Conservation (phyloP, 2,113 vertebrate species). For the Clarias magur region DNA sequence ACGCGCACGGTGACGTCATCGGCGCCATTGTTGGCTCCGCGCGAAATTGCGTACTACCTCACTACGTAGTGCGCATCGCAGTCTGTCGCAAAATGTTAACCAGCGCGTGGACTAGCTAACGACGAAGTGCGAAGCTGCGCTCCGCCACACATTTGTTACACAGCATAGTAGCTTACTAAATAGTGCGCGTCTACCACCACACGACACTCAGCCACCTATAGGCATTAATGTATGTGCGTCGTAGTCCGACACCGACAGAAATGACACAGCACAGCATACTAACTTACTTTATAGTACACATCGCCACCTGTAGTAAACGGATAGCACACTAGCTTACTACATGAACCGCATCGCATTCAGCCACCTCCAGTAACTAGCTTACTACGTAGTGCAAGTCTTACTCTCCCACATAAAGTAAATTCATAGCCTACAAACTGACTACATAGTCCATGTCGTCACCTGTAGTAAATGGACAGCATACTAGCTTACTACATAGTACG, state of each 20-base stretch:
- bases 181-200: not conserved
- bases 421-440: not conserved
- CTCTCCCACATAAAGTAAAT: not conserved
- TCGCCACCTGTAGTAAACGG: not conserved
- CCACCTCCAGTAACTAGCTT: not conserved
- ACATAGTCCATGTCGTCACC: not conserved
- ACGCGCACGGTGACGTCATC: not conserved
- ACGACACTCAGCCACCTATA: no score
- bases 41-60: not conserved
- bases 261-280: not conserved
- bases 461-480: not conserved
- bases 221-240: not conserved
- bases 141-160: not conserved
- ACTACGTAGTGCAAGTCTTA: not conserved
- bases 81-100: not conserved
- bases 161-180: not conserved
- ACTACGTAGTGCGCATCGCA: not conserved
- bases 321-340: no score
- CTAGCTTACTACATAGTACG: not conserved
- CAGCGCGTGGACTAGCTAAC: not conserved
- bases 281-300: not conserved
- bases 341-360: no score
- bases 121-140: not conserved
- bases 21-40: not conserved
- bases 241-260: not conserved